Base-by-base conservation (phyloP, 2,113 vertebrate genomes). In the Erythrolamprus reginae region DNA sequence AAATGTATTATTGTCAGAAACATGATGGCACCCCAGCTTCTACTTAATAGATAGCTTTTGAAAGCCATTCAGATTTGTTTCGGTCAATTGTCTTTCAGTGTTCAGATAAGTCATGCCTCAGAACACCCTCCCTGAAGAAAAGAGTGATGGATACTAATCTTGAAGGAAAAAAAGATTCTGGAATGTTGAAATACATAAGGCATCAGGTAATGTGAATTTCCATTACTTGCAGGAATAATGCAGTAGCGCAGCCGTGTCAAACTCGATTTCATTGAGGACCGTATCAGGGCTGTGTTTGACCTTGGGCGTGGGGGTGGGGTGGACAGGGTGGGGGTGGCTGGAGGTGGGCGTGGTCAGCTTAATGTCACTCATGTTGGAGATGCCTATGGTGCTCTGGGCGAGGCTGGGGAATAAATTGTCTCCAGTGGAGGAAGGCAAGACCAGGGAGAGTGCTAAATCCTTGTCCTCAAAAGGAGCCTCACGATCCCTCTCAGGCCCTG, bases 121-220 rank as follows among this genome's bases (percentile, higher is more conserved):
- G 98, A 95, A 99, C 99, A 0, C 99, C 99, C 0, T 99, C 99
- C 58, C 97, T 99, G 92, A 99, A 99, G 96, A 99, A 99, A 93
- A 97, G 98, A 85, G 98, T 98, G 91, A 97, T 97, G 0, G 98
- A 99, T 94, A 95, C 95, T 93, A 99, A 96, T 94, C 94, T 98
- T 13, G 99, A 99, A 94, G 99, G 99, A 45, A 99, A 99, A 95
- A 99, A 99, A 93, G 99, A 99, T 91, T 98, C 98, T 0, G 98
- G 98, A 77, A 99, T 99, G 99, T 96, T 99, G 48, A 99, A 99
- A 92, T 99, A 99, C 95, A 98, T 99, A 94, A 97, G 99, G 92
- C 98, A 98, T 93, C 99, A 99, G 99, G 99, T 99, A 97, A 33
- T 70, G 10, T 50, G 17, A 9, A 26, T 56, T n/a, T 38, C 33